Percentiles rank a stretch among this genome's conserved stretches.
Conservation (phyloP, 2,113 vertebrate genomes). For the Terrapene triunguis region DNA sequence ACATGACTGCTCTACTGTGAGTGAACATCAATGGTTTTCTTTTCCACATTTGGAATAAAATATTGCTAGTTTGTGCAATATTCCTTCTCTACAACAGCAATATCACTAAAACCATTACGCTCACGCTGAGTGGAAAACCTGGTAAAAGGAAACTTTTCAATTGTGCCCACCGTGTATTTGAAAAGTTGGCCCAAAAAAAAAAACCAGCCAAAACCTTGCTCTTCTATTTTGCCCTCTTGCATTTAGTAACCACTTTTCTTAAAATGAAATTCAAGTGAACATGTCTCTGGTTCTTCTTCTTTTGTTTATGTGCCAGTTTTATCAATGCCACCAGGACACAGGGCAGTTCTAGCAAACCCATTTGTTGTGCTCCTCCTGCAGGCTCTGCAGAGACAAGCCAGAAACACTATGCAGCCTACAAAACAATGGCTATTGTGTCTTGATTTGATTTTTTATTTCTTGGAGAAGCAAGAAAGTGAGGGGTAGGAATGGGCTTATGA, state of each 20-base stretch:
- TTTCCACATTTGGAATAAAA: not conserved
- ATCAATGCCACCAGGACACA: not conserved
- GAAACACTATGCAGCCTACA: not conserved
- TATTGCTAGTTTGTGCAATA: not conserved
- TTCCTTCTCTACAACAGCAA: not conserved
- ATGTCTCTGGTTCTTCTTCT: not conserved
- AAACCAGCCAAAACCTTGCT: accelerated
- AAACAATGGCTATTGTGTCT: not conserved
- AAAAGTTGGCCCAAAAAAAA: not conserved
- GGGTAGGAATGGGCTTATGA: not conserved
- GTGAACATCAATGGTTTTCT: not conserved
- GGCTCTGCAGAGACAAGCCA: not conserved
- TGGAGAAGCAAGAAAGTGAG: not conserved
- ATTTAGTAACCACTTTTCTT: not conserved
- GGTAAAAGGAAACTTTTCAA: not conserved
- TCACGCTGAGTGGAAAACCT: accelerated
- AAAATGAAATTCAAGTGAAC: not conserved
- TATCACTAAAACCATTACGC: not conserved
- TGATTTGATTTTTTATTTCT: not conserved
- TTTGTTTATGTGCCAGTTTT: not conserved
- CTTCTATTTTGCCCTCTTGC: not conserved
- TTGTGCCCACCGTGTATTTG: not conserved
- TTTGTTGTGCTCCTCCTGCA: not conserved
- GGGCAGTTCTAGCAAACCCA: accelerated
- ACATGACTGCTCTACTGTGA: not conserved